Percentiles rank a stretch among this genome's conserved stretches.
These are phyloP conservation scores for Aelia acuminata DNA, from an alignment of 2,888 invertebrate species.

Conservation along the genomic window DNA sequence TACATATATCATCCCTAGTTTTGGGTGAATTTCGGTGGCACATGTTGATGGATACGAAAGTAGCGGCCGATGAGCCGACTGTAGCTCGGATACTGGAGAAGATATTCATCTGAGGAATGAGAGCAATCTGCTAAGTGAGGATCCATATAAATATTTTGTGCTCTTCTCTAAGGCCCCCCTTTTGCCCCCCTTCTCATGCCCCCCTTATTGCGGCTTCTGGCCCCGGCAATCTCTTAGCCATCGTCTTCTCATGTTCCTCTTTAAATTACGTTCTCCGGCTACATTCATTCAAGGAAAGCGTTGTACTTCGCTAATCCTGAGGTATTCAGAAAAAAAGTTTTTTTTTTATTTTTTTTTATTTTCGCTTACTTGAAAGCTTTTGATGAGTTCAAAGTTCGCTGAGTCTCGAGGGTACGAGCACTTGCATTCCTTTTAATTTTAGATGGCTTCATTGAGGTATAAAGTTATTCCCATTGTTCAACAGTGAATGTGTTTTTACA, in stretches of 20 bases:
- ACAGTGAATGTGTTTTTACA: neutral
- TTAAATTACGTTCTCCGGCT: slow-evolving; percentile 4
- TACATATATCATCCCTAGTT: neutral
- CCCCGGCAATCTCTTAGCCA: slow-evolving; percentile 37
- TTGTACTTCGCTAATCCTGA: neutral
- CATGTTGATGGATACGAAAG: neutral
- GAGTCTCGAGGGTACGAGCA: neutral
- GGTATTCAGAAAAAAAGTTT: neutral
- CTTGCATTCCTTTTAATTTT: neutral
- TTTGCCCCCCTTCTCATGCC: neutral
- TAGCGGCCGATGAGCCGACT: neutral
- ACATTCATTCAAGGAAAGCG: neutral
- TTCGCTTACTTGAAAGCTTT: slow-evolving; percentile 13
- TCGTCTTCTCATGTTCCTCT: slow-evolving; percentile 15
- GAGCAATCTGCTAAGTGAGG: slow-evolving; percentile 49
- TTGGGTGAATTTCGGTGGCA: neutral
- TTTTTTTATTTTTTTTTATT: neutral
- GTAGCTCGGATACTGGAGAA: neutral
- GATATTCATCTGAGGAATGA: slow-evolving; percentile 42
- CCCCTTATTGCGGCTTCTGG: too few species aligned
- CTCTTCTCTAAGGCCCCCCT: slow-evolving; percentile 2
- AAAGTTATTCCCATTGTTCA: neutral
- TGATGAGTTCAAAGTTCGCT: neutral
- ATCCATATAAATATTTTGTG: slow-evolving; percentile 49
- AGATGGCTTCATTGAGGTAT: neutral